phyloP scores from a whole-genome alignment of 1,140 invertebrate genomes.

The Drosophila santomea region DNA sequence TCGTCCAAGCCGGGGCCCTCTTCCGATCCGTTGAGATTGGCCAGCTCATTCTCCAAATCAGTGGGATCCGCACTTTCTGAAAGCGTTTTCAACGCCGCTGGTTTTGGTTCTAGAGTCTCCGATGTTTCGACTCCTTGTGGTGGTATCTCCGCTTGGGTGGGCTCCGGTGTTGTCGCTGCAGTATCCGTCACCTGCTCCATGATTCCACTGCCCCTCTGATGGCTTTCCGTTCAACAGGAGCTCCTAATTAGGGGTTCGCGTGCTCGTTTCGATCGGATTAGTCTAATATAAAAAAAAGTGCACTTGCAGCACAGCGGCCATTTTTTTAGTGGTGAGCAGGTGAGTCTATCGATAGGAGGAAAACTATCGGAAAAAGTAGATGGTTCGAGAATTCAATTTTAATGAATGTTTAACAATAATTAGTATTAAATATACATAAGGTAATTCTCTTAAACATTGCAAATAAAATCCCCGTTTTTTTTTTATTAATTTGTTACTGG shows the following conservation, averaged over 20 bases:
- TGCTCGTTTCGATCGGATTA: constrained; percentile 1
- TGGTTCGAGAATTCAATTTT: background rate
- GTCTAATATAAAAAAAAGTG: constrained; percentile 14
- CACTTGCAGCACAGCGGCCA: constrained; percentile 29
- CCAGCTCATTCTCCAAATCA: constrained; percentile 31
- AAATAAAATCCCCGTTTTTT: no score
- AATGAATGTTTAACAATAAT: background rate
- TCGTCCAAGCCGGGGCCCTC: constrained; percentile 57
- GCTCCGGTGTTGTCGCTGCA: constrained; percentile 13
- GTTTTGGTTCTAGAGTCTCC: constrained; percentile 32
- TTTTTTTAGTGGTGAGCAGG: constrained; percentile 18
- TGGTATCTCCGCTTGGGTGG: background rate
- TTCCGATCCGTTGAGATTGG: constrained; percentile 29
- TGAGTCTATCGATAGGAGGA: constrained; percentile 3
- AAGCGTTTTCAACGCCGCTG: constrained; percentile 8
- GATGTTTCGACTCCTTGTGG: constrained; percentile 6
- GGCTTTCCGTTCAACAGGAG: background rate
- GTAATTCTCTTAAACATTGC: no score
- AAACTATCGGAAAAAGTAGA: background rate
- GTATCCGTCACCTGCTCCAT: constrained; percentile 51
- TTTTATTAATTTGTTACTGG: no score
- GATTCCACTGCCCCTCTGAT: constrained; percentile 9
- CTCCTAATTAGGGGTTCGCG: background rate
- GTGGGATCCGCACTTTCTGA: constrained; percentile 41
- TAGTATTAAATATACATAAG: no score